Conservation (phyloP, 2,888 invertebrate genomes). For the Mythimna ferrago region DNA sequence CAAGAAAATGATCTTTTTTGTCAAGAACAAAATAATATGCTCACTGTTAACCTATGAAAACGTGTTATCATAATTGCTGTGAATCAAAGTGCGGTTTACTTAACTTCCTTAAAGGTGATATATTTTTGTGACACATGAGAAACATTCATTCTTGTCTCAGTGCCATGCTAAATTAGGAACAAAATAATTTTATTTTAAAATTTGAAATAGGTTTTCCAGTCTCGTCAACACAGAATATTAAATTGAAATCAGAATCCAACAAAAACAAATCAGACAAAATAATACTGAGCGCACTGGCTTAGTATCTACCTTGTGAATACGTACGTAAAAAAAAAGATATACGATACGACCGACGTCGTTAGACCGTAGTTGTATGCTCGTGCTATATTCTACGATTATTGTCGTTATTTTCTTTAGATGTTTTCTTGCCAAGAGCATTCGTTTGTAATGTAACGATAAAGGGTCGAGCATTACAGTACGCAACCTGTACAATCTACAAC, state of each 20-base stretch:
- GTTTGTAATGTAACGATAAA: too few relatives aligned
- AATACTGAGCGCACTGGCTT: not conserved
- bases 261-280: not conserved
- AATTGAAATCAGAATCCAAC: not conserved
- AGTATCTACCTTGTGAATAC: not conserved
- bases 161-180: slow-evolving; percentile 15
- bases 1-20: too few relatives aligned
- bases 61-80: not conserved
- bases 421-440: too few relatives aligned
- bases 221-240: not conserved
- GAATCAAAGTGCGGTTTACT: not conserved
- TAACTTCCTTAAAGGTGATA: not conserved
- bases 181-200: not conserved
- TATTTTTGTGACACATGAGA: not conserved
- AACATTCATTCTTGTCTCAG: slow-evolving; percentile 5
- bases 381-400: too few relatives aligned
- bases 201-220: too few relatives aligned
- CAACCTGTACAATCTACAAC: too few relatives aligned
- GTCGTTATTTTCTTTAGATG: too few relatives aligned
- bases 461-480: too few relatives aligned
- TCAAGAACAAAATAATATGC: not conserved
- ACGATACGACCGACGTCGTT: too few relatives aligned
- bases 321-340: not conserved
- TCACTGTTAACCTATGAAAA: not conserved
- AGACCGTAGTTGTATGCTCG: too few relatives aligned